phyloP scores from a whole-genome alignment of 2,113 vertebrate genomes.

The Leucosticte australis region DNA sequence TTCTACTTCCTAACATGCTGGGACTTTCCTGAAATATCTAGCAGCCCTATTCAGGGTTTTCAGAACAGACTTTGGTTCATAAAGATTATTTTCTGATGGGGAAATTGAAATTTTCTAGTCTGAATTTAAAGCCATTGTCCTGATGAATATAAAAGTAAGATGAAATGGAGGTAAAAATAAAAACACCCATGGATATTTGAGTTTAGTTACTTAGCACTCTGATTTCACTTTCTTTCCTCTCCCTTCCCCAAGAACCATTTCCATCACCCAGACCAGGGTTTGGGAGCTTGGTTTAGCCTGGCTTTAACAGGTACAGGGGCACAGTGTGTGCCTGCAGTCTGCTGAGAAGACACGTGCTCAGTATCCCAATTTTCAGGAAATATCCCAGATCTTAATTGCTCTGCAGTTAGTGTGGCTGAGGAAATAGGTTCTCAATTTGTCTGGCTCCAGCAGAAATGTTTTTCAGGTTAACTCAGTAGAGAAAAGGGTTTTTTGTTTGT shows the following conservation, averaged over 20 bases:
- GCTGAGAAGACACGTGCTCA: not conserved
- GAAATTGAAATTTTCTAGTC: not conserved
- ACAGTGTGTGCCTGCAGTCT: not conserved
- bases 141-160: not conserved
- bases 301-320: not conserved
- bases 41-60: not conserved
- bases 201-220: not conserved
- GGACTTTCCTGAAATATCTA: not conserved
- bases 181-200: not conserved
- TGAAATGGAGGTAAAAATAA: not conserved
- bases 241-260: not conserved
- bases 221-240: not conserved
- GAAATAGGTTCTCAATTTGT: conserved; percentile 3
- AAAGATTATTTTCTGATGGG: not conserved
- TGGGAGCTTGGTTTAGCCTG: not conserved
- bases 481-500: not conserved
- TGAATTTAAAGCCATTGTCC: not conserved
- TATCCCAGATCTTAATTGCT: not conserved
- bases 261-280: not conserved
- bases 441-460: not conserved
- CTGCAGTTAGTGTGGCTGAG: not conserved
- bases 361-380: not conserved
- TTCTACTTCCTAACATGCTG: not conserved
- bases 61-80: not conserved
- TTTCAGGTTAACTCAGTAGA: not conserved